Evolutionary conservation across 2,888 invertebrate species (phyloP).

Genomic region (Cerastis rubricosa): DNA sequence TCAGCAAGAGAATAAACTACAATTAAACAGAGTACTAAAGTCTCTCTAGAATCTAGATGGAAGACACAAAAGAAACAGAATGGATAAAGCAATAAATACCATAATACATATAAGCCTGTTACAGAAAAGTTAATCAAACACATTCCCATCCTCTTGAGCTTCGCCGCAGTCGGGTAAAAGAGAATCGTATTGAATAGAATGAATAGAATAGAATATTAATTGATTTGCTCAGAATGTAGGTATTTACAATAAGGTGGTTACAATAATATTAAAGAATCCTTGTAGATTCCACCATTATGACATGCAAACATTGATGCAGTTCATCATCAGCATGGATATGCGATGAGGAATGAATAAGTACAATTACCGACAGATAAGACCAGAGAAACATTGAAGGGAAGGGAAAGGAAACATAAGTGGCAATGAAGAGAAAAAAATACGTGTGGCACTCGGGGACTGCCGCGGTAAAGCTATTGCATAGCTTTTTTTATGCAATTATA

Average conservation of each 20-base stretch:
- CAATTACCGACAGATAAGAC: neutral
- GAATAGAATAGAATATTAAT: no score
- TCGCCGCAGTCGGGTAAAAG: no score
- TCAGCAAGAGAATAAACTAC: slow-evolving; percentile 5
- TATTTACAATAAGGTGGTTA: no score
- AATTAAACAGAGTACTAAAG: slow-evolving; percentile 20
- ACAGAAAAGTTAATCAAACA: neutral
- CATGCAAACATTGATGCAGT: no score
- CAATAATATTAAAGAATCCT: no score
- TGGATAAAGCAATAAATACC: neutral
- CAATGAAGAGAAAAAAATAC: neutral
- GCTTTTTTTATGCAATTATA: no score
- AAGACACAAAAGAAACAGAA: neutral
- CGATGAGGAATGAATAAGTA: neutral
- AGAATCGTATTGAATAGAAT: neutral
- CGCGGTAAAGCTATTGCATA: no score
- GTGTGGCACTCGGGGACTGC: no score
- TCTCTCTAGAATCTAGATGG: neutral
- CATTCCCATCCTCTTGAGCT: no score
- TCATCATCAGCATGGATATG: no score
- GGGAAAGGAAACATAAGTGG: neutral
- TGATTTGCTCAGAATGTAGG: no score
- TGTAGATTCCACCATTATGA: no score
- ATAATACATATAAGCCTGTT: neutral
- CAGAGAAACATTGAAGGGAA: neutral